phyloP scores from a whole-genome alignment of 2,888 invertebrate genomes.

The Mamestra brassicae region DNA sequence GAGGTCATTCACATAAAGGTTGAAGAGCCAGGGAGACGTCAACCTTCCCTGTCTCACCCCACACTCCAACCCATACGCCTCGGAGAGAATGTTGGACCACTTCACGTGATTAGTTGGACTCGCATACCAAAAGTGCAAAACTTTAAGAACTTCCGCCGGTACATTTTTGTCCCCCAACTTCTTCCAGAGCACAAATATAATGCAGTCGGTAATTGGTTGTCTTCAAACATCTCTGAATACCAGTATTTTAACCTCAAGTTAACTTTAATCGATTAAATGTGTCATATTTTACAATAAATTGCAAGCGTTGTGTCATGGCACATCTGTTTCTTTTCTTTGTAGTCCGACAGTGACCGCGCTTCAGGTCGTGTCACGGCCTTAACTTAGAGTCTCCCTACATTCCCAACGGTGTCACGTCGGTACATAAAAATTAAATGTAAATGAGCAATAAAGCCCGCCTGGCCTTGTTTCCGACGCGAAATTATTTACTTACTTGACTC shows the following conservation, averaged over 20 bases:
- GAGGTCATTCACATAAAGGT: no score
- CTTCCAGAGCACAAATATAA: no score
- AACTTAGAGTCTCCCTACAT: conserved; percentile 29
- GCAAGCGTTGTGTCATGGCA: background rate
- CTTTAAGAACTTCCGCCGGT: no score
- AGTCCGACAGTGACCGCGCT: background rate
- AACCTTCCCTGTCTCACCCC: no score
- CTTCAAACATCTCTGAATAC: no score
- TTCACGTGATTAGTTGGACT: no score
- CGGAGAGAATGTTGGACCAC: no score
- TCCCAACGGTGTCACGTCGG: conserved; percentile 35
- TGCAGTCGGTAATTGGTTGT: no score
- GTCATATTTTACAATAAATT: background rate
- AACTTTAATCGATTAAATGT: background rate
- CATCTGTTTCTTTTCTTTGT: background rate
- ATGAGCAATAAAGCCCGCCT: conserved; percentile 51
- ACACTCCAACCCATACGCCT: no score
- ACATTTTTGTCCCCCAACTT: no score
- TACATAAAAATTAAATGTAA: conserved; percentile 62
- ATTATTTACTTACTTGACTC: conserved; percentile 45
- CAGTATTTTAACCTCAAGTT: background rate
- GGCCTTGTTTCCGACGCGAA: conserved; percentile 45
- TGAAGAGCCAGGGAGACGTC: no score
- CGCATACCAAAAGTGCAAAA: no score
- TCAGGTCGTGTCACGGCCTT: conserved; percentile 5